phyloP scores from a whole-genome alignment of 2,113 vertebrate species.

The Catharus fuscescens region DNA sequence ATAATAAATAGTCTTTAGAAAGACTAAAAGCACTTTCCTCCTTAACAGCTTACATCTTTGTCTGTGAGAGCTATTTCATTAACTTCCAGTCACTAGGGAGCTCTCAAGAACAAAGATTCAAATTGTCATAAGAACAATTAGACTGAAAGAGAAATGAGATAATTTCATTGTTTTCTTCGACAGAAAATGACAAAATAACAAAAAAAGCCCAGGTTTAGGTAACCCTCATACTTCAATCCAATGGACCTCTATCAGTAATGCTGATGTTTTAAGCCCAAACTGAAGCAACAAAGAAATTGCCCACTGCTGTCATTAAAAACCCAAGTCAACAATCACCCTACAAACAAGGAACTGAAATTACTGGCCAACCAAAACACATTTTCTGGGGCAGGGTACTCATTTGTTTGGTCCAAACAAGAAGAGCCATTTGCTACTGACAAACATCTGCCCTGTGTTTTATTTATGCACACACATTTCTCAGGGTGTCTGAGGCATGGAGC shows the following conservation, averaged over 20 bases:
- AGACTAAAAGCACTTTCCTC: background rate
- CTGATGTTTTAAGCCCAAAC: background rate
- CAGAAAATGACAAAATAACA: background rate
- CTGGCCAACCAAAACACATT: background rate
- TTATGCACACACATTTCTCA: background rate
- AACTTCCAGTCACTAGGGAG: conserved; percentile 17
- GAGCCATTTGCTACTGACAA: conserved; percentile 3
- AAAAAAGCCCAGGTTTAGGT: background rate
- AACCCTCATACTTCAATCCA: background rate
- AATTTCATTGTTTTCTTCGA: background rate
- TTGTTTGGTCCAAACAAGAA: background rate
- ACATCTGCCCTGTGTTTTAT: conserved; percentile 13
- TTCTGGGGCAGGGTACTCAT: background rate
- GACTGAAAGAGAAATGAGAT: background rate
- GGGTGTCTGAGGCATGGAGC: background rate
- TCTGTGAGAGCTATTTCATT: conserved; percentile 32
- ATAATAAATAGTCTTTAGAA: conserved; percentile 1
- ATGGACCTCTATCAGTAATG: background rate
- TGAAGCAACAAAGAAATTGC: background rate
- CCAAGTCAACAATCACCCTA: background rate
- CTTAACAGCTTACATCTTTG: conserved; percentile 5
- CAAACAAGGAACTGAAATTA: background rate
- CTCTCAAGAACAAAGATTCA: conserved; percentile 20
- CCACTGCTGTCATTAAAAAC: background rate
- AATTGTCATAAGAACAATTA: background rate